A percentile compares a stretch with the other conserved stretches of the same genome.
Conservation (phyloP, 2,888 invertebrate species). For the Morinoia aosen region DNA sequence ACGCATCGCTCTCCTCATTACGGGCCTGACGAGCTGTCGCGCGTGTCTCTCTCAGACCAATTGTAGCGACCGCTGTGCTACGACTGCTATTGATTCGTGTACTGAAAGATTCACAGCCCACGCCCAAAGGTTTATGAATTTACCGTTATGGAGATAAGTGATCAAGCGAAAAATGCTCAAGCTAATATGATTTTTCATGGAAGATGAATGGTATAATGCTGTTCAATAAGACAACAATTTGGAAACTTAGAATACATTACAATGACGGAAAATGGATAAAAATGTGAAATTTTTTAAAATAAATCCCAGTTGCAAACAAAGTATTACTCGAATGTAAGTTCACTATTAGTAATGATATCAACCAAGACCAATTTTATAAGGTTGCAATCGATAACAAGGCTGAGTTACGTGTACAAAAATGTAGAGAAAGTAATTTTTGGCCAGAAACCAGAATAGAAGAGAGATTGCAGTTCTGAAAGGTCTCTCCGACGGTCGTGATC, state of each 20-base stretch:
- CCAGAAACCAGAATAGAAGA: neutral
- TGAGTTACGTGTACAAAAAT: neutral
- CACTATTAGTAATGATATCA: neutral
- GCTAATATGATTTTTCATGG: neutral
- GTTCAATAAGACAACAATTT: neutral
- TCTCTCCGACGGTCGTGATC: neutral
- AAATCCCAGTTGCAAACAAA: neutral
- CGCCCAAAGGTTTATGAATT: neutral
- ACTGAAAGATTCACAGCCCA: neutral
- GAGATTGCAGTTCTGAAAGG: neutral
- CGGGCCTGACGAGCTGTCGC: slow-evolving; percentile 21
- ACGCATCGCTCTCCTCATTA: slow-evolving; percentile 34
- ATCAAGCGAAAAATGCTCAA: neutral
- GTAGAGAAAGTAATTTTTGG: neutral
- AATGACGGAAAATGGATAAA: neutral
- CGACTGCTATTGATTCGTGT: neutral
- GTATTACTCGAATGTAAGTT: neutral
- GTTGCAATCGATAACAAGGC: neutral
- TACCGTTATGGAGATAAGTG: neutral
- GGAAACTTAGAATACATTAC: neutral
- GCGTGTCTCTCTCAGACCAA: neutral
- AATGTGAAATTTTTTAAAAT: neutral
- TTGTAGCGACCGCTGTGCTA: neutral
- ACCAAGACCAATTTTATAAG: neutral
- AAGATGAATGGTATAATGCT: neutral